Percentiles rank a stretch among this genome's conserved stretches.
phyloP scores from a whole-genome alignment of 2,888 invertebrate species.

The Adelognathus sp. region DNA sequence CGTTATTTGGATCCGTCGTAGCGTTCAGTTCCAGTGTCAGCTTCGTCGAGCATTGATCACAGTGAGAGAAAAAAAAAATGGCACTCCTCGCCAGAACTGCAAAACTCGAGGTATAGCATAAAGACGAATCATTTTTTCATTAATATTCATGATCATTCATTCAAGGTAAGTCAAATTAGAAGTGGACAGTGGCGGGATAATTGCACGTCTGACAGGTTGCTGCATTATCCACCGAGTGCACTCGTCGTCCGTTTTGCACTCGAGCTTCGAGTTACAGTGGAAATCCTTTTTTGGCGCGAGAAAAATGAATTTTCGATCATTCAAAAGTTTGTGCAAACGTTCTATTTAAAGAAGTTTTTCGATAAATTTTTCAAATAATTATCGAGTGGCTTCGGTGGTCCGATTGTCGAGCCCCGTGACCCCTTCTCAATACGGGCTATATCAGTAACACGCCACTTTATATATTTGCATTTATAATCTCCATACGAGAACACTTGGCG shows the following conservation, averaged over 20 bases:
- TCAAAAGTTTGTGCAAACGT: neutral
- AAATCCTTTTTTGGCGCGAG: constrained; percentile 20
- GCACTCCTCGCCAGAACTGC: constrained; percentile 67
- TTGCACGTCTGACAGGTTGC: constrained; percentile 16
- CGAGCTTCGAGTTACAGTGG: neutral
- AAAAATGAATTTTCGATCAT: neutral
- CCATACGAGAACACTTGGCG: neutral
- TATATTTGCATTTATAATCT: constrained; percentile 46
- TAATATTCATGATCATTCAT: neutral
- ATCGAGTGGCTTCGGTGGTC: neutral
- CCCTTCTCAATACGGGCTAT: neutral
- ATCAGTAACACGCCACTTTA: too few relatives aligned
- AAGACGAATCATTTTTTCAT: neutral
- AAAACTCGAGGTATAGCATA: constrained; percentile 67
- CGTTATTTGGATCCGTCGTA: constrained; percentile 3
- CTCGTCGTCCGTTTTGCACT: neutral
- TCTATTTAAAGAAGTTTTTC: neutral
- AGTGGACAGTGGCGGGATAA: constrained; percentile 14
- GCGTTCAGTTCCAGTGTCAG: constrained; percentile 36
- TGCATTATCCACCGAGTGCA: constrained; percentile 44
- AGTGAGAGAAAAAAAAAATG: too few relatives aligned
- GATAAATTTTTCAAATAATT: neutral
- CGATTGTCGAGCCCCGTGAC: neutral
- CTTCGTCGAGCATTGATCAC: constrained; percentile 13
- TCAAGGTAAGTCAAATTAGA: neutral